Evolutionary conservation across 1,140 invertebrate species (phyloP).

Genomic region (Ceratitis capitata): DNA sequence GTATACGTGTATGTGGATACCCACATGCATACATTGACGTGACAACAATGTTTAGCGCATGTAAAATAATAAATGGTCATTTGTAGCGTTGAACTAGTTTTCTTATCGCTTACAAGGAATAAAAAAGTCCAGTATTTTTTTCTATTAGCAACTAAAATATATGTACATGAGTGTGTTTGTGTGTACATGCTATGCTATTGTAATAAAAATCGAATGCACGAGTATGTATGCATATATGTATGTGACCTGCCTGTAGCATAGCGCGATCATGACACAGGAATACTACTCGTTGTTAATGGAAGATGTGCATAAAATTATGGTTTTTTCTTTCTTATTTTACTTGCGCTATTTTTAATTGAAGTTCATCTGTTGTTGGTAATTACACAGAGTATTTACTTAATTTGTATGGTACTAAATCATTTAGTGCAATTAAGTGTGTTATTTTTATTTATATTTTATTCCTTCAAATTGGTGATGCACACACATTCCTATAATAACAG

Average conservation of each 20-base stretch:
- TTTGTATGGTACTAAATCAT: constrained; percentile 19
- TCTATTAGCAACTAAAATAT: not conserved
- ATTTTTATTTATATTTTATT: not conserved
- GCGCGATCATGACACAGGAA: not conserved
- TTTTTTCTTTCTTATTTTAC: not conserved
- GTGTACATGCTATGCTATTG: no score
- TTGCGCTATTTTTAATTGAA: not conserved
- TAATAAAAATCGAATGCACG: not conserved
- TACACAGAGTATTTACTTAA: not conserved
- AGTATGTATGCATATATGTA: no score
- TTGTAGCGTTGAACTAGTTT: constrained; percentile 1
- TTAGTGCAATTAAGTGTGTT: not conserved
- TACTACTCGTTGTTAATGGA: no score
- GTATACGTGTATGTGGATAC: not conserved
- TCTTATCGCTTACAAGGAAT: constrained; percentile 11
- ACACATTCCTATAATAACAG: no score
- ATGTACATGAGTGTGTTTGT: no score
- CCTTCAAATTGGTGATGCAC: no score
- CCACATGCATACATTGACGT: not conserved
- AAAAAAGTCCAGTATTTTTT: not conserved
- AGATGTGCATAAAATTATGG: not conserved
- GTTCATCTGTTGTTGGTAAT: not conserved
- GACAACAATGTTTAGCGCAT: not conserved
- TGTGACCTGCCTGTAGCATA: no score
- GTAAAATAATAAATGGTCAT: no score